Evolutionary conservation across 1,140 invertebrate species (phyloP).

Genomic region (Drosophila seguyi): DNA sequence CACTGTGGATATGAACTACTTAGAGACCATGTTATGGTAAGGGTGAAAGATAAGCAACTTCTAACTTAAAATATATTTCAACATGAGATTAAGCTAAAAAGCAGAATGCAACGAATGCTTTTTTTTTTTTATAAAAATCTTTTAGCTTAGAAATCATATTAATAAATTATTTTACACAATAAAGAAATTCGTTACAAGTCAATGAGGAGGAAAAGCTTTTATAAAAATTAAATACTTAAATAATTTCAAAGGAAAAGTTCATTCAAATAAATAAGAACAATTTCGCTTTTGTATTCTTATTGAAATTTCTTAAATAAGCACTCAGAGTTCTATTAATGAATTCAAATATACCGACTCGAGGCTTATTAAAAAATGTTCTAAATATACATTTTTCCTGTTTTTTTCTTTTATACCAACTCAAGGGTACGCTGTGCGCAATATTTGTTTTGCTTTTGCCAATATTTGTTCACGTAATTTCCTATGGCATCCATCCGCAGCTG

Average conservation of each 20-base stretch:
- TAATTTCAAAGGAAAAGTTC: not conserved
- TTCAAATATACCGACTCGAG: not conserved
- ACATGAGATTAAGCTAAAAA: not conserved
- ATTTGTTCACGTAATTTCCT: constrained; percentile 71
- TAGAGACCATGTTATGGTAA: constrained; percentile 77
- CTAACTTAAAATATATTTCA: constrained; percentile 7
- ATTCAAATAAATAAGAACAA: not conserved
- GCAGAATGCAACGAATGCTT: too few species aligned
- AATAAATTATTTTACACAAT: too few species aligned
- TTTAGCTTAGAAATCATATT: too few species aligned
- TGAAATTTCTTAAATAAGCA: constrained; percentile 23
- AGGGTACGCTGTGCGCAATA: constrained; percentile 19
- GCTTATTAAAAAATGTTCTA: constrained; percentile 7
- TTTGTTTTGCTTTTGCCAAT: constrained; percentile 62
- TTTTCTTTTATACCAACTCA: not conserved
- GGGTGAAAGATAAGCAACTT: not conserved
- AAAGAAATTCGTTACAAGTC: too few species aligned
- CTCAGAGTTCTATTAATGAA: not conserved
- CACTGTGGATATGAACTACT: constrained; percentile 63
- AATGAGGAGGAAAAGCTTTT: too few species aligned
- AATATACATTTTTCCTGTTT: too few species aligned
- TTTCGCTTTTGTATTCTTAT: constrained; percentile 18
- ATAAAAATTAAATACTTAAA: too few species aligned
- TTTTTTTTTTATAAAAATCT: too few species aligned
- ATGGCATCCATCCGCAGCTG: constrained; percentile 40